These are phyloP conservation scores for Naso thynnoides DNA, from an alignment of 2,797 vertebrate species.

Conservation along the genomic window DNA sequence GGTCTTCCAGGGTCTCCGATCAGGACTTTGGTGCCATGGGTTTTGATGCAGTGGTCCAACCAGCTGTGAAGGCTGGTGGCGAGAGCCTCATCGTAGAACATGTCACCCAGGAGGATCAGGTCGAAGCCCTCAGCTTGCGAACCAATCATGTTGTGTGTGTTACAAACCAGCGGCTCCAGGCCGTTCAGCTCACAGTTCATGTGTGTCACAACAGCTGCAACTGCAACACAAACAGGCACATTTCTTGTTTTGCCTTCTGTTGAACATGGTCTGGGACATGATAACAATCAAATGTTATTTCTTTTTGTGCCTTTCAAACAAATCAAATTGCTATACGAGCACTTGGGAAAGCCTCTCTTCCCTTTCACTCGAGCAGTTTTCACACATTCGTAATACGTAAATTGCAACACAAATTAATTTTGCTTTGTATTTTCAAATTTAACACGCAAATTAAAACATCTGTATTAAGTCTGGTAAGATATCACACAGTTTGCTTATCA, in stretches of 20 bases:
- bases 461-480: too few relatives aligned
- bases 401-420: too few relatives aligned
- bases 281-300: too few relatives aligned
- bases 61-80: constrained; percentile 88
- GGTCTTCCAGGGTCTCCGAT: constrained; percentile 95
- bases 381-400: too few relatives aligned
- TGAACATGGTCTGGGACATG: background rate
- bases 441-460: too few relatives aligned
- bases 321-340: too few relatives aligned
- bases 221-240: constrained; percentile 76
- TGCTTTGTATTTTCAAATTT: too few relatives aligned
- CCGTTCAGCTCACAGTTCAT: constrained; percentile 93
- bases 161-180: constrained; percentile 83
- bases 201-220: constrained; percentile 89
- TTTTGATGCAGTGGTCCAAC: constrained; percentile 85
- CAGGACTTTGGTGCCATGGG: constrained; percentile 85
- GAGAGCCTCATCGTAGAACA: constrained; percentile 95
- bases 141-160: constrained; percentile 88
- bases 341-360: too few relatives aligned
- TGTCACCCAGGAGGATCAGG: constrained; percentile 94
- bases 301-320: too few relatives aligned
- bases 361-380: too few relatives aligned
- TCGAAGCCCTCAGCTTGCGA: constrained; percentile 85
- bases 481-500: too few relatives aligned
- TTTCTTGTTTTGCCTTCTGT: background rate